Evolutionary conservation across 2,888 invertebrate genomes (phyloP).

Genomic region (Microctonus hyperodae): DNA sequence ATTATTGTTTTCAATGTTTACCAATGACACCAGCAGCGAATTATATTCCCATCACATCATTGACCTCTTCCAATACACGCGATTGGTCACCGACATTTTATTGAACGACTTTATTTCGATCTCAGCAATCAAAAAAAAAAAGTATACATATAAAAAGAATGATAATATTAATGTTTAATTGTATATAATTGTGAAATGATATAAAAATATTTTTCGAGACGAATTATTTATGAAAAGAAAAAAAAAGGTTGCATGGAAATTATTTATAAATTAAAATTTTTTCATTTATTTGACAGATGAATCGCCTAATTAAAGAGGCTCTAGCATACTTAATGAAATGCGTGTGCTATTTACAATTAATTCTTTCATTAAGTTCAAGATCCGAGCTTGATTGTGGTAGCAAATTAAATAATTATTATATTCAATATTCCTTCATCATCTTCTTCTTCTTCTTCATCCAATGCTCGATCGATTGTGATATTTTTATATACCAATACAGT

Average conservation of each 20-base stretch:
- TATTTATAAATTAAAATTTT: neutral
- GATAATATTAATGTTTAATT: neutral
- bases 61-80: conserved; percentile 57
- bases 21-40: conserved; percentile 64
- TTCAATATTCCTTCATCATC: neutral
- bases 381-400: neutral
- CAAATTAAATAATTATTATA: neutral
- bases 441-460: neutral
- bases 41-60: conserved; percentile 57
- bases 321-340: neutral
- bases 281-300: neutral
- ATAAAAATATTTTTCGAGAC: neutral
- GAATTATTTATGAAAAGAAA: neutral
- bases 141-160: no score
- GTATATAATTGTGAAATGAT: neutral
- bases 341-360: neutral
- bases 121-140: neutral
- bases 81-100: conserved; percentile 70
- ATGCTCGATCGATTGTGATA: conserved; percentile 1
- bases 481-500: conserved; percentile 7
- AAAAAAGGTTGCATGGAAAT: neutral
- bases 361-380: neutral
- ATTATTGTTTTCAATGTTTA: conserved; percentile 89
- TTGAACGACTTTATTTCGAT: conserved; percentile 57
- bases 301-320: neutral